These are phyloP conservation scores for Lithophane ornitopus DNA, from an alignment of 2,888 invertebrate genomes.

Conservation along the genomic window DNA sequence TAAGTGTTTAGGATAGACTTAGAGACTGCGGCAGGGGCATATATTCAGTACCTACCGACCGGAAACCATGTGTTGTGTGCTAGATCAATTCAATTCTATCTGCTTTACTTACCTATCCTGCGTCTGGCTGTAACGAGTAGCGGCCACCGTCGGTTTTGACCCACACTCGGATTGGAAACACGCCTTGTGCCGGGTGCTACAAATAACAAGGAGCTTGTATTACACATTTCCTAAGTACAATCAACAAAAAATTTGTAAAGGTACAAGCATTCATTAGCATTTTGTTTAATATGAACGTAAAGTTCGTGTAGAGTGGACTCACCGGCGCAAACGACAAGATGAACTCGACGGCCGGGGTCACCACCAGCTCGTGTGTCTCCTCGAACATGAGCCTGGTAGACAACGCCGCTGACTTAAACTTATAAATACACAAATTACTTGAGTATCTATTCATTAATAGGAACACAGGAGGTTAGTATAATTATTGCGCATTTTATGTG, in stretches of 20 bases:
- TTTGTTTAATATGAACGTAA: not conserved
- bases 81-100: not conserved
- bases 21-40: not conserved
- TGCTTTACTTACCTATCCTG: slow-evolving; percentile 75
- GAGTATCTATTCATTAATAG: too few relatives aligned
- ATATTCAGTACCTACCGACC: not conserved
- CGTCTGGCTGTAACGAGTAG: slow-evolving; percentile 83
- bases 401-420: not conserved
- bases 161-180: slow-evolving; percentile 78
- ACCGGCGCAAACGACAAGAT: slow-evolving; percentile 82
- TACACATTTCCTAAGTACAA: not conserved
- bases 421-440: not conserved
- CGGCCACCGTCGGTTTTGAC: slow-evolving; percentile 77
- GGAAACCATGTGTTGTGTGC: not conserved
- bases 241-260: too few relatives aligned
- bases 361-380: slow-evolving; percentile 73
- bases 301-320: slow-evolving; percentile 62
- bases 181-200: slow-evolving; percentile 66
- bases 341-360: slow-evolving; percentile 81
- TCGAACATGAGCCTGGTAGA: slow-evolving; percentile 78
- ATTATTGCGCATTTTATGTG: too few relatives aligned
- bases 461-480: too few relatives aligned
- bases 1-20: too few relatives aligned
- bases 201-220: not conserved
- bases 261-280: not conserved